Evolutionary conservation across 2,888 invertebrate species (phyloP).

Genomic region (Coelinius sp.): DNA sequence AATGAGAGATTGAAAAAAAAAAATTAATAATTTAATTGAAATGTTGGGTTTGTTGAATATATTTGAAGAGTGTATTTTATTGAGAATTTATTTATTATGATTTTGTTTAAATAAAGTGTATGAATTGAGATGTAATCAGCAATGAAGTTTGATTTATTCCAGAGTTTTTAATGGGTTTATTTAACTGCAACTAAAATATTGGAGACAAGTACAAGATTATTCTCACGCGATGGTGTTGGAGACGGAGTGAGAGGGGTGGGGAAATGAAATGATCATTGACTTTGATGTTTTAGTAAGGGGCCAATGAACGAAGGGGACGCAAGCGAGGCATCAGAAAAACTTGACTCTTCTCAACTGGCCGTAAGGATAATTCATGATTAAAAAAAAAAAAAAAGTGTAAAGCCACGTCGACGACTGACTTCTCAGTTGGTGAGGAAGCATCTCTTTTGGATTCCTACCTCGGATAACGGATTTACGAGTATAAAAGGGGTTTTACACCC

Average conservation of each 20-base stretch:
- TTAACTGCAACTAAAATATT: not conserved
- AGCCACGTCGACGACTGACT: not conserved
- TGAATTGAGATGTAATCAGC: not conserved
- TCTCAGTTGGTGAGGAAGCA: slow-evolving; percentile 11
- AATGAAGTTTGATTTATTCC: not conserved
- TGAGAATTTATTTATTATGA: not conserved
- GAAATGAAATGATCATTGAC: slow-evolving; percentile 1
- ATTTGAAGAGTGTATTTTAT: not conserved
- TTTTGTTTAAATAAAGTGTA: not conserved
- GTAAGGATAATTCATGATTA: slow-evolving; percentile 12
- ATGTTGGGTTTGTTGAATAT: not conserved
- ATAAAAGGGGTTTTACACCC: slow-evolving; percentile 38
- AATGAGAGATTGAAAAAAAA: not conserved
- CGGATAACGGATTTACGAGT: slow-evolving; percentile 47
- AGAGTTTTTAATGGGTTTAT: not conserved
- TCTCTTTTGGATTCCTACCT: slow-evolving; percentile 26
- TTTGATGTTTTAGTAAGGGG: slow-evolving; percentile 3
- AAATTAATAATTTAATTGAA: not conserved
- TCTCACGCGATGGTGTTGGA: not conserved
- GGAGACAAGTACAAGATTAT: not conserved
- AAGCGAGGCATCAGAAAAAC: slow-evolving; percentile 24
- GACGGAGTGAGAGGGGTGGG: not conserved
- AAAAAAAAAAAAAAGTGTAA: not conserved
- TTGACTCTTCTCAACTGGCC: not conserved
- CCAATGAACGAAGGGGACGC: slow-evolving; percentile 5